These are phyloP conservation scores for Mylabris phalerata DNA, from an alignment of 1,140 invertebrate genomes.

Conservation along the genomic window DNA sequence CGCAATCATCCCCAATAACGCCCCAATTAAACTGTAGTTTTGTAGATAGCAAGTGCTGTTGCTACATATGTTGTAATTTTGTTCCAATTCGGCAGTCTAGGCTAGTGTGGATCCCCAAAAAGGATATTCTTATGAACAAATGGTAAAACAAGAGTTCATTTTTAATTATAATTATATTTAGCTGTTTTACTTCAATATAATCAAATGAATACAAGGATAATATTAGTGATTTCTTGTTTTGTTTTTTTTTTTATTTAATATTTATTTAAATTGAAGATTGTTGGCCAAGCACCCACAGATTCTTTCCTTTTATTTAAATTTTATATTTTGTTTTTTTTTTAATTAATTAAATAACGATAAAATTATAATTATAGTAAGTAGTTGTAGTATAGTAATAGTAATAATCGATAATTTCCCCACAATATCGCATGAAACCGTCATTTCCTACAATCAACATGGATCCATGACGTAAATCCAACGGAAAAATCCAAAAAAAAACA, in stretches of 20 bases:
- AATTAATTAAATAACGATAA: constrained; percentile 3
- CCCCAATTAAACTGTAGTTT: too few species aligned
- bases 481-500: too few species aligned
- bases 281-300: constrained; percentile 26
- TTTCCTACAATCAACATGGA: background rate
- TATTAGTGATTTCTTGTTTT: constrained; percentile 4
- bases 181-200: constrained; percentile 27
- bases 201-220: constrained; percentile 26
- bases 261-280: constrained; percentile 17
- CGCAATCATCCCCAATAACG: too few species aligned
- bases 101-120: too few species aligned
- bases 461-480: background rate
- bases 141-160: too few species aligned
- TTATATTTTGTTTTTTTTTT: constrained; percentile 5
- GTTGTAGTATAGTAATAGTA: background rate
- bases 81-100: too few species aligned
- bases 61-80: too few species aligned
- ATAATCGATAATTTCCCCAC: background rate
- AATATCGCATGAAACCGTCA: background rate
- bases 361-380: constrained; percentile 11
- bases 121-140: too few species aligned
- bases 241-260: too few species aligned
- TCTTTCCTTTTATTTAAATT: background rate
- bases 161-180: constrained; percentile 18
- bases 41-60: too few species aligned